These are phyloP conservation scores for Scatophagus argus DNA, from an alignment of 2,113 vertebrate genomes.

Conservation along the genomic window DNA sequence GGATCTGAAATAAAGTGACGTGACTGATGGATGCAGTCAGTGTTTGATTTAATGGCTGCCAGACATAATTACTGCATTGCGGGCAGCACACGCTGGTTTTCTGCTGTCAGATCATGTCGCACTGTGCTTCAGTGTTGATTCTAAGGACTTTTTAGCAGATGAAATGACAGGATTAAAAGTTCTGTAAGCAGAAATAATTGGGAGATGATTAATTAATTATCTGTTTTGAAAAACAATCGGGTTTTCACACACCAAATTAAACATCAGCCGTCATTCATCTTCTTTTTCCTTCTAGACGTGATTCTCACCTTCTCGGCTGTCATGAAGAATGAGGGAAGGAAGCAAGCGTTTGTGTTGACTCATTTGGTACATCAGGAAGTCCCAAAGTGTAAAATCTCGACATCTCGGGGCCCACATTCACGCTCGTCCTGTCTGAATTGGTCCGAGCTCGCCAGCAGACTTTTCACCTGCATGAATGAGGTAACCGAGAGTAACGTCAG, in stretches of 20 bases:
- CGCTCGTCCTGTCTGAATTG: background rate
- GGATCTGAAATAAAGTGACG: background rate
- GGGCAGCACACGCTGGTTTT: background rate
- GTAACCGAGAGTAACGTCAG: background rate
- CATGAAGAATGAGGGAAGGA: background rate
- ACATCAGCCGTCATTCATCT: background rate
- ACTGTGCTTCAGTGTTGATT: background rate
- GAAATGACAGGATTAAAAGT: background rate
- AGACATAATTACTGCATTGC: background rate
- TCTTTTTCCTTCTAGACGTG: too few relatives aligned
- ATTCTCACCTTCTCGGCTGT: background rate
- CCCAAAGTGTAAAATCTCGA: background rate
- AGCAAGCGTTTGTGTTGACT: background rate
- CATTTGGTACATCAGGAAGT: too few relatives aligned
- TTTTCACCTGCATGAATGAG: background rate
- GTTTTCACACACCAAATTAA: background rate
- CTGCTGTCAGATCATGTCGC: slow-evolving; percentile 2
- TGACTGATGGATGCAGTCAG: background rate
- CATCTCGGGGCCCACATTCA: background rate
- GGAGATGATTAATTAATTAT: background rate
- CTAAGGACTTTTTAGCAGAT: background rate
- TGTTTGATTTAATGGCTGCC: slow-evolving; percentile 12
- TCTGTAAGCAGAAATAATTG: background rate
- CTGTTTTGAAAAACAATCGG: background rate
- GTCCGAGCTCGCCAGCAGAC: background rate